Percentiles rank a stretch among this genome's conserved stretches.
These are phyloP conservation scores for Neopelma chrysocephalum DNA, from an alignment of 2,797 vertebrate species.

Conservation along the genomic window DNA sequence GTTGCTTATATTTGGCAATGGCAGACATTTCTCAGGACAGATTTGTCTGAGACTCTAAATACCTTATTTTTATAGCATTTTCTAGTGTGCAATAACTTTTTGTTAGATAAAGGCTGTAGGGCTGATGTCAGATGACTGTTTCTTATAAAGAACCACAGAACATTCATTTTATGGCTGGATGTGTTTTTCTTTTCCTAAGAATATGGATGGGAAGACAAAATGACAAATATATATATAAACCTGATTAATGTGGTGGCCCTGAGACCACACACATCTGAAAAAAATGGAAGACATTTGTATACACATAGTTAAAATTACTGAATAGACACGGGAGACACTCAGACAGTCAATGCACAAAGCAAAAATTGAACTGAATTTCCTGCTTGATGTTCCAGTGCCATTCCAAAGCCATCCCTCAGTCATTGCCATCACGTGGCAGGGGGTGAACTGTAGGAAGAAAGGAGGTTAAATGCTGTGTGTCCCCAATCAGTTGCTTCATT, in stretches of 20 bases:
- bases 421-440: neutral
- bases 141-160: slow-evolving; percentile 15
- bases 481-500: neutral
- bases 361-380: neutral
- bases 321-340: neutral
- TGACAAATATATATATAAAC: slow-evolving; percentile 19
- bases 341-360: neutral
- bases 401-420: neutral
- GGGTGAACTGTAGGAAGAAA: neutral
- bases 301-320: neutral
- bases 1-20: neutral
- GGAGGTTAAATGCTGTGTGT: neutral
- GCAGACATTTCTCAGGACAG: neutral
- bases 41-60: neutral
- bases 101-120: slow-evolving; percentile 22
- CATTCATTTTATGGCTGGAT: slow-evolving; percentile 28
- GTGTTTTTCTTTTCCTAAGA: slow-evolving; percentile 39
- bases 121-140: slow-evolving; percentile 29
- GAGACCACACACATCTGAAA: slow-evolving; percentile 16
- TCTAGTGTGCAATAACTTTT: neutral
- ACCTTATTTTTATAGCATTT: neutral
- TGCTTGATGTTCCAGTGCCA: neutral
- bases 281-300: neutral
- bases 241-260: slow-evolving; percentile 12
- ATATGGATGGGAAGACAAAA: slow-evolving; percentile 25